Conservation (phyloP, 2,888 invertebrate genomes). For the Agrilus cyanescens region DNA sequence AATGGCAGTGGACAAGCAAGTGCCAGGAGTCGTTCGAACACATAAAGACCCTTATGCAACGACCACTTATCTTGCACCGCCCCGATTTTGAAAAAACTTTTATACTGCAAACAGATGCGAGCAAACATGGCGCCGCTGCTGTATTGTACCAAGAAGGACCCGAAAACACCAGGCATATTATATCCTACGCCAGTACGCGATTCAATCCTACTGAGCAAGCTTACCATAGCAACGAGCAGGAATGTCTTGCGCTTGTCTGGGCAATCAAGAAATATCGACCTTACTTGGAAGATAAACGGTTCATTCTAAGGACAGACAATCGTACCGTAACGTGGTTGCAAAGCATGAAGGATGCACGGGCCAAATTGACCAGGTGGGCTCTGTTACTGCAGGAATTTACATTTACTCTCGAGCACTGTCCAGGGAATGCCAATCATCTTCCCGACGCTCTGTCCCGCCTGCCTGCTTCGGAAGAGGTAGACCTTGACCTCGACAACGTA, state of each 20-base stretch:
- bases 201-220: constrained; percentile 8
- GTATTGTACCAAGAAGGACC: constrained; percentile 16
- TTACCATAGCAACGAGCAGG: constrained; percentile 20
- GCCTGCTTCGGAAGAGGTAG: constrained; percentile 2
- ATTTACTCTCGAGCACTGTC: constrained; percentile 17
- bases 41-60: constrained; percentile 9
- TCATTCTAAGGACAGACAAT: constrained; percentile 16
- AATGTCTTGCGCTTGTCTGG: constrained; percentile 19
- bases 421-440: constrained; percentile 14
- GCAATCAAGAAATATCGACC: constrained; percentile 16
- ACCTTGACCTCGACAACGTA: not conserved
- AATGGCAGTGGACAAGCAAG: constrained; percentile 11
- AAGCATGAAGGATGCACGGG: constrained; percentile 5
- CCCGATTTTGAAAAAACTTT: constrained; percentile 13
- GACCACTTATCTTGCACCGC: constrained; percentile 13
- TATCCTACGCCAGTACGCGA: constrained; percentile 15
- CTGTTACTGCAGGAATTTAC: constrained; percentile 14
- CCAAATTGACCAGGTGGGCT: constrained; percentile 13
- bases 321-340: constrained; percentile 15
- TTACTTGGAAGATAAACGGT: constrained; percentile 16
- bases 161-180: constrained; percentile 5
- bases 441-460: constrained; percentile 13
- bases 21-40: constrained; percentile 8
- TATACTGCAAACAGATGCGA: constrained; percentile 18
- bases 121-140: constrained; percentile 14